A percentile compares a stretch with the other conserved stretches of the same genome.
Evolutionary conservation across 2,113 vertebrate genomes (phyloP).

Genomic region (Rhineura floridana): DNA sequence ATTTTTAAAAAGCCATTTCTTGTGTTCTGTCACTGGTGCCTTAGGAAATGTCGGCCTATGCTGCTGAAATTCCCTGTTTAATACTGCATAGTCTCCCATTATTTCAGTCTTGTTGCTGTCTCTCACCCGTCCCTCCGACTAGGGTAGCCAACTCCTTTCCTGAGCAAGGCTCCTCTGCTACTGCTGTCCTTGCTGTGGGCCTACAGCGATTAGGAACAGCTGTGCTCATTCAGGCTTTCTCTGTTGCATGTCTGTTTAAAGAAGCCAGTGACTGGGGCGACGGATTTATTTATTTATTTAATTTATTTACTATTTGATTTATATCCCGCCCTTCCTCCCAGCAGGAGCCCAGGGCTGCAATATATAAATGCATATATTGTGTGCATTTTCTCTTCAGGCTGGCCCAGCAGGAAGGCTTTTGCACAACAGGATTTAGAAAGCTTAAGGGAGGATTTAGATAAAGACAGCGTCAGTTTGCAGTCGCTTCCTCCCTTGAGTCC

Average conservation of each 20-base stretch:
- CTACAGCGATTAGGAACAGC: not conserved
- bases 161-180: not conserved
- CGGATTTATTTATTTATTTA: no score
- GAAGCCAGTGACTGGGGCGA: not conserved
- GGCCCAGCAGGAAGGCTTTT: not conserved
- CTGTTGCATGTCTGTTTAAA: not conserved
- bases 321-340: no score
- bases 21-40: no score
- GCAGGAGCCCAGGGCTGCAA: no score
- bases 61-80: no score
- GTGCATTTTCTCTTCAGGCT: not conserved
- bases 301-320: no score
- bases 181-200: not conserved
- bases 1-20: no score
- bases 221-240: no score
- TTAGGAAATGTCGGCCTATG: no score
- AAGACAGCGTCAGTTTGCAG: not conserved
- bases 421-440: not conserved
- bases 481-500: not conserved
- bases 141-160: not conserved
- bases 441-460: constrained; percentile 15
- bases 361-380: no score
- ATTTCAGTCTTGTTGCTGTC: not conserved
- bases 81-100: no score
- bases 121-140: not conserved